These are phyloP conservation scores for Psittacula echo DNA, from an alignment of 2,797 vertebrate species.

Conservation along the genomic window DNA sequence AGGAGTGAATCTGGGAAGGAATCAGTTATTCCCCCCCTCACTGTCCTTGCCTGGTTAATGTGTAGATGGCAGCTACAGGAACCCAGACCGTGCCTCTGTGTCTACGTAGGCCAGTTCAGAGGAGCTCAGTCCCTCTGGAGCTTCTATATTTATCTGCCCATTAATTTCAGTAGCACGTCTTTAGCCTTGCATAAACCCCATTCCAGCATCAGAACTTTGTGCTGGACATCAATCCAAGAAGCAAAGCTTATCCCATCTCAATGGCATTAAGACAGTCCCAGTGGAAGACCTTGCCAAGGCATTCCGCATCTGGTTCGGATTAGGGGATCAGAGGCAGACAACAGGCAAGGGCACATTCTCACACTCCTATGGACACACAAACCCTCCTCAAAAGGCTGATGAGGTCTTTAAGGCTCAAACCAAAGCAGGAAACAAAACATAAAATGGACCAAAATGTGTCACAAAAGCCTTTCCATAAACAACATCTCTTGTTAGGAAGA, in stretches of 20 bases:
- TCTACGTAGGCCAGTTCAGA: not conserved
- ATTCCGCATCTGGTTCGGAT: not conserved
- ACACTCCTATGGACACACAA: not conserved
- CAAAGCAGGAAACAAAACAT: not conserved
- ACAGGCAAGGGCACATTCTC: slow-evolving; percentile 32
- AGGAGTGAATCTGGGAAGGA: not conserved
- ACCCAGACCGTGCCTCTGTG: not conserved
- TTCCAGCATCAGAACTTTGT: not conserved
- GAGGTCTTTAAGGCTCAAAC: not conserved
- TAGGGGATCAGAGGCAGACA: not conserved
- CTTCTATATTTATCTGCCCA: not conserved
- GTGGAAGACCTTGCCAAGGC: not conserved
- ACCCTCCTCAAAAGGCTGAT: not conserved
- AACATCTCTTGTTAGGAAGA: accelerated
- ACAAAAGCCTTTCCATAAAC: not conserved
- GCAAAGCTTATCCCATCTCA: not conserved
- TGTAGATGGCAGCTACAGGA: not conserved
- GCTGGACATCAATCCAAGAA: not conserved
- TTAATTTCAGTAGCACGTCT: not conserved
- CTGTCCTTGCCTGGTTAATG: not conserved
- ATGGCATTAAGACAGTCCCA: not conserved
- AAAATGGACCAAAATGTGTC: not conserved
- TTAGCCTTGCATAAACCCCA: not conserved
- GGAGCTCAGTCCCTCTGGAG: not conserved
- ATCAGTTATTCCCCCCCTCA: accelerated